phyloP scores from a whole-genome alignment of 2,797 vertebrate species.

The Manis javanica region DNA sequence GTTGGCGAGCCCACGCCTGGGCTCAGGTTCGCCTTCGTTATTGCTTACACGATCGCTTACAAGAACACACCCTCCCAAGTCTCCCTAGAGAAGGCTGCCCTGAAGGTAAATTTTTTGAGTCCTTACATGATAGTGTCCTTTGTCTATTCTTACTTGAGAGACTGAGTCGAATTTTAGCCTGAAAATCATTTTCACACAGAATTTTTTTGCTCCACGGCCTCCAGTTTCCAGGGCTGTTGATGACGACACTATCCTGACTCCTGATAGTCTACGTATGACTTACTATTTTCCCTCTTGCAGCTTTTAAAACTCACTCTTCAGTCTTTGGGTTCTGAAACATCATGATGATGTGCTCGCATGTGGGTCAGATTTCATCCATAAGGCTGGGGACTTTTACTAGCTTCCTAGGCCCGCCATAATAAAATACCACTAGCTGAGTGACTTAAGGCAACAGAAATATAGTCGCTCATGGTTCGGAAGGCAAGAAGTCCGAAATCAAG shows the following conservation, averaged over 20 bases:
- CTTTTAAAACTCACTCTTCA: not conserved
- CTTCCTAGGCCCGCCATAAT: not conserved
- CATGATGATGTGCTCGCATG: not conserved
- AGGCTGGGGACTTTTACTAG: not conserved
- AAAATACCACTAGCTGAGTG: not conserved
- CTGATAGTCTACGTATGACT: not conserved
- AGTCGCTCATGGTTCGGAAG: not conserved
- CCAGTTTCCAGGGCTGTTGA: not conserved
- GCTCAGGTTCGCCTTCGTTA: not conserved
- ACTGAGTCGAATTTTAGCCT: not conserved
- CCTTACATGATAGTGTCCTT: not conserved
- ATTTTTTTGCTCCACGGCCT: not conserved
- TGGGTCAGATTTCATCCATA: not conserved
- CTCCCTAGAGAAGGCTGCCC: not conserved
- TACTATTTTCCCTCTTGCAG: not conserved
- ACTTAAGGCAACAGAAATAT: not conserved
- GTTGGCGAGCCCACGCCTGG: not conserved
- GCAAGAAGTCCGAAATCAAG: not conserved
- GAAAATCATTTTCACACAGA: not conserved
- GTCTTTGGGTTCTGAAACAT: not conserved
- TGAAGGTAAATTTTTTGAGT: not conserved
- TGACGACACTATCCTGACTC: not conserved
- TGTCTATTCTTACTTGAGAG: not conserved
- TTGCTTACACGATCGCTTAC: not conserved
- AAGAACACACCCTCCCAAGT: not conserved